Evolutionary conservation across 1,140 invertebrate species (phyloP), one percentile per base, ranked within the genome.

Genomic region (Manduca sexta): DNA sequence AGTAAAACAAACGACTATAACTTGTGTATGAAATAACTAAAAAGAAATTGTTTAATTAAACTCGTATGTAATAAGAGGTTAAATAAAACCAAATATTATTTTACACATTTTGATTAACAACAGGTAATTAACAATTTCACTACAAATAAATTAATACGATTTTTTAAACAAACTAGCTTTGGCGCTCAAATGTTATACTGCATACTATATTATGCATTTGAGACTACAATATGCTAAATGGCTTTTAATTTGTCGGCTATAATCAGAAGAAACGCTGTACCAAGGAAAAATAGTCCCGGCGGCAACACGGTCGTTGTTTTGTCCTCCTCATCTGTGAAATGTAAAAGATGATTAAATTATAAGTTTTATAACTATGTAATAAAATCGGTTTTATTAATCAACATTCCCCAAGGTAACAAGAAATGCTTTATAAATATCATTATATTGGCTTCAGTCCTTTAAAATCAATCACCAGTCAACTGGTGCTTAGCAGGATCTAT

Each of bases 191-290:
- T 51, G 37, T 65, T 64, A 49, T n/a, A 51, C 45, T 56, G 53
- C 56, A 59, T 43, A 67, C 64, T 72, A 68, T 56, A 45, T 49
- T 47, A 43, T 55, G 56, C 48, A 59, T 33, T 43, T n/a, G n/a
- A n/a, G n/a, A n/a, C 45, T 51, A 55, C 45, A 48, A 46, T 56
- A 39, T 49, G 13, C 53, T 67, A 70, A 26, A 68, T 52, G 42
- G 46, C 47, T 67, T 79, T 81, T 43, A 85, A 62, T 76, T 85
- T 85, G 64, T 85, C 82, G 16, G 82, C 82, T 64, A 85, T 65
- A 40, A 85, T 70, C 29, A 85, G 70, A 41, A 85, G 60, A 17
- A 85, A 52, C 5, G 76, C 78, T 15, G 82, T 78, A 33, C 79
- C 79, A 8, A 85, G 63, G 60, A 83, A 82, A 47, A 82, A 85